Evolutionary conservation across 2,888 invertebrate species (phyloP).

Genomic region (Dryobota labecula): DNA sequence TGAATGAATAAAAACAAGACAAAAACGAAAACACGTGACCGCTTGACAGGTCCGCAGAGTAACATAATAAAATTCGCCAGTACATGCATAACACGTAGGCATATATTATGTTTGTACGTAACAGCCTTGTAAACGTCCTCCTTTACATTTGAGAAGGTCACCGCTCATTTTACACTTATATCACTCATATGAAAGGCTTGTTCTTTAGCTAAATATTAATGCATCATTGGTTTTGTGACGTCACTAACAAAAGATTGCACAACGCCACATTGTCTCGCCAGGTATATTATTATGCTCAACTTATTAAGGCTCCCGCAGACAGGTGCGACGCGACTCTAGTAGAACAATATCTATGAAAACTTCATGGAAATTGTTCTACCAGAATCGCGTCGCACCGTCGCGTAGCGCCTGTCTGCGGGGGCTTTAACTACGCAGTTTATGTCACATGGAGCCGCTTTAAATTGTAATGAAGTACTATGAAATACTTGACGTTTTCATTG

Average conservation of each 20-base stretch:
- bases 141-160: slow-evolving; percentile 66
- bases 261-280: slow-evolving; percentile 36
- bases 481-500: slow-evolving; percentile 41
- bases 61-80: slow-evolving; percentile 55
- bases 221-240: slow-evolving; percentile 64
- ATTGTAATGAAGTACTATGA: slow-evolving; percentile 44
- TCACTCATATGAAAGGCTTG: slow-evolving; percentile 65
- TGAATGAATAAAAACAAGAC: slow-evolving; percentile 55
- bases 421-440: slow-evolving; percentile 37
- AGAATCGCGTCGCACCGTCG: no score
- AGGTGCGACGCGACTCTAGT: no score
- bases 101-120: slow-evolving; percentile 34
- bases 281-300: slow-evolving; percentile 41
- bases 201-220: slow-evolving; percentile 56
- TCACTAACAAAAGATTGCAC: slow-evolving; percentile 54
- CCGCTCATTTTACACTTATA: slow-evolving; percentile 64
- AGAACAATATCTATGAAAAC: no score
- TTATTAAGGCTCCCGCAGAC: background rate
- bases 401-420: no score
- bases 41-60: slow-evolving; percentile 33
- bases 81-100: slow-evolving; percentile 32
- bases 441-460: slow-evolving; percentile 25
- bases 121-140: slow-evolving; percentile 62
- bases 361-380: no score
- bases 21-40: slow-evolving; percentile 44